Evolutionary conservation across 2,113 vertebrate genomes (phyloP).

Genomic region (Neopipo cinnamomea): DNA sequence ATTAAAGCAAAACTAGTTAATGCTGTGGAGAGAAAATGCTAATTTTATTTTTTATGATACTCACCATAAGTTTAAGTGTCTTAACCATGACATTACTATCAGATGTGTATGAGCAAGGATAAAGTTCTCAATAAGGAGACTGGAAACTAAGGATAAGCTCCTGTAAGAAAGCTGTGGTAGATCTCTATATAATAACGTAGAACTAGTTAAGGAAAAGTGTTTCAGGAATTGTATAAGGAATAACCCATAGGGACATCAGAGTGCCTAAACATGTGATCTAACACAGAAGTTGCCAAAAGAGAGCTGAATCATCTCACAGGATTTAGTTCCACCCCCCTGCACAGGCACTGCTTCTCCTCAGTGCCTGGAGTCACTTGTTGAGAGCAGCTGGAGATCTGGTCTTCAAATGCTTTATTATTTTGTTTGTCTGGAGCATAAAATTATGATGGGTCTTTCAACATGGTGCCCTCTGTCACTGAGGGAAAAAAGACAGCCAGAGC

Average conservation of each 20-base stretch:
- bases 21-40: not conserved
- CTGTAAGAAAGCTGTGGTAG: not conserved
- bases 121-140: not conserved
- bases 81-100: not conserved
- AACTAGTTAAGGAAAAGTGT: not conserved
- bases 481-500: not conserved
- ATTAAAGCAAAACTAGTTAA: not conserved
- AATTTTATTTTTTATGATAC: not conserved
- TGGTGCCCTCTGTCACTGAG: not conserved
- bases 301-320: not conserved
- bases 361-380: not conserved
- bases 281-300: not conserved
- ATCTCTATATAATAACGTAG: not conserved
- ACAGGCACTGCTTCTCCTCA: not conserved
- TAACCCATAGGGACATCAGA: not conserved
- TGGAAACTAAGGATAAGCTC: not conserved
- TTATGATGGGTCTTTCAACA: not conserved
- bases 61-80: not conserved
- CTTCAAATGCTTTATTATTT: not conserved
- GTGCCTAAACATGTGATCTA: not conserved
- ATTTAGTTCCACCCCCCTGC: not conserved
- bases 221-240: not conserved
- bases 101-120: not conserved
- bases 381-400: not conserved
- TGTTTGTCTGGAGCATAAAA: not conserved